Conservation (phyloP, 2,888 invertebrate species). For the Calliphora vomitoria region DNA sequence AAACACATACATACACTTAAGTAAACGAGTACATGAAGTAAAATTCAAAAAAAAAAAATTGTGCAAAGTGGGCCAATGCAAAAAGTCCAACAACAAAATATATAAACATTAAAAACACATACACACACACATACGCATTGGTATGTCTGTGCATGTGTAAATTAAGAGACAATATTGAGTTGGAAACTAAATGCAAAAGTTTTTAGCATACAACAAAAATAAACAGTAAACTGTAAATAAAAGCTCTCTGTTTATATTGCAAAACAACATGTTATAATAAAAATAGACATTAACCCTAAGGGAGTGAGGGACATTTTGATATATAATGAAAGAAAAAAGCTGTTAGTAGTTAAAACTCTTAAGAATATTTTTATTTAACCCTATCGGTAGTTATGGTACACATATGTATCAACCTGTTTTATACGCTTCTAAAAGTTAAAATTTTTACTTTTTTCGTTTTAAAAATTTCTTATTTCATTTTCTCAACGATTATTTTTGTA, state of each 20-base stretch:
- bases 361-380: no score
- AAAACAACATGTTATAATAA: not conserved
- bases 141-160: not conserved
- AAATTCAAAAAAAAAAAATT: slow-evolving; percentile 19
- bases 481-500: no score
- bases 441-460: no score
- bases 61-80: slow-evolving; percentile 75
- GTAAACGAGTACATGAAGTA: not conserved
- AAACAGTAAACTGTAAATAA: slow-evolving; percentile 13
- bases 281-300: not conserved
- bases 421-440: no score
- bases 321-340: no score
- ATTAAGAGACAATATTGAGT: slow-evolving; percentile 25
- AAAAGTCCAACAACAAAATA: slow-evolving; percentile 64
- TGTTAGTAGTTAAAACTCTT: no score
- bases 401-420: no score
- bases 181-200: slow-evolving; percentile 37
- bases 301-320: no score
- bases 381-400: no score
- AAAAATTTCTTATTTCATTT: no score
- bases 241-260: slow-evolving; percentile 5
- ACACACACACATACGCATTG: not conserved
- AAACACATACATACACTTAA: not conserved
- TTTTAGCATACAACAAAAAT: slow-evolving; percentile 44
- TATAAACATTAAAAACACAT: slow-evolving; percentile 7